phyloP scores from a whole-genome alignment of 2,797 vertebrate species.

The Pseudocheirus occidentalis region DNA sequence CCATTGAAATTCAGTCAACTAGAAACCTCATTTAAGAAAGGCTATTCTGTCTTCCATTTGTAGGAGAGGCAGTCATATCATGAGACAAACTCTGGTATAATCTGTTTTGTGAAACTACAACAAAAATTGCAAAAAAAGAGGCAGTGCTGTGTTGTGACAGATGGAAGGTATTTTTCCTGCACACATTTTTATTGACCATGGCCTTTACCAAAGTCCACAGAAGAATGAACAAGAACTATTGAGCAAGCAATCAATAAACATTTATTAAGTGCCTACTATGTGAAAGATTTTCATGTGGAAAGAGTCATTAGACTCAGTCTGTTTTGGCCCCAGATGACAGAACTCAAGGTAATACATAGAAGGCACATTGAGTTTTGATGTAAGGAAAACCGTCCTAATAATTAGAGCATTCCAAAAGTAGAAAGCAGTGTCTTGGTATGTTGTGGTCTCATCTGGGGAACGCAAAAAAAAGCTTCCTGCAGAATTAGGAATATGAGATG shows the following conservation, averaged over 20 bases:
- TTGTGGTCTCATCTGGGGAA: background rate
- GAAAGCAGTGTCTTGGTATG: background rate
- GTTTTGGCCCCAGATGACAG: background rate
- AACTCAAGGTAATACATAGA: background rate
- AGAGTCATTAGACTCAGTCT: background rate
- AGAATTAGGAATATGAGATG: background rate
- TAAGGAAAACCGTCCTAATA: background rate
- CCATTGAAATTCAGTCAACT: background rate
- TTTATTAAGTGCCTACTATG: background rate
- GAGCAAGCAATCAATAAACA: background rate
- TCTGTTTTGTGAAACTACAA: background rate
- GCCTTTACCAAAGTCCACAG: background rate
- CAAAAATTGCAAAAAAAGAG: background rate
- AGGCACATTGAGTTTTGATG: background rate
- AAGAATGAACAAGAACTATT: background rate
- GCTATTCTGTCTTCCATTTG: background rate
- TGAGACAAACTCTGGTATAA: background rate
- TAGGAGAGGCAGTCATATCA: background rate
- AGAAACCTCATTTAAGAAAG: background rate
- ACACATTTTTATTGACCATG: background rate
- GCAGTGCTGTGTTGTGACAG: background rate
- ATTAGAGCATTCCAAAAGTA: background rate
- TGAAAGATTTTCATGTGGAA: background rate
- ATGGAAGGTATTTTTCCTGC: background rate
- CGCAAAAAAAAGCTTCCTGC: background rate